Evolutionary conservation across 2,888 invertebrate species (phyloP).

Genomic region (Polydrusus cervinus): DNA sequence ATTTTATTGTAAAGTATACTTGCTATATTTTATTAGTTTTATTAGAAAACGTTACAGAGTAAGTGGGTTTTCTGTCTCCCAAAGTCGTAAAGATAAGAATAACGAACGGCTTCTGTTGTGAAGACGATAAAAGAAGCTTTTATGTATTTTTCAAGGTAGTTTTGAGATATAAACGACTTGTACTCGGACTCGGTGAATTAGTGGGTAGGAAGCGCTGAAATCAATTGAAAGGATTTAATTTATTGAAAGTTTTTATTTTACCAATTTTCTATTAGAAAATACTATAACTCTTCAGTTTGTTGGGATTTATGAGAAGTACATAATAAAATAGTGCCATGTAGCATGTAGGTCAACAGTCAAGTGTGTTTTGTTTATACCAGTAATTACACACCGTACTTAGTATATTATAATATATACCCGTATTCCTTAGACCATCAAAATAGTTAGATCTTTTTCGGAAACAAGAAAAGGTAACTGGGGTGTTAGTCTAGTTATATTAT

Average conservation of each 20-base stretch:
- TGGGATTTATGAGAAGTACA: too few relatives aligned
- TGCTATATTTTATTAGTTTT: constrained; percentile 38
- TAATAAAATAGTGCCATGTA: too few relatives aligned
- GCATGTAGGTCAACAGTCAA: too few relatives aligned
- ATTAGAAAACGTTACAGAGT: constrained; percentile 35
- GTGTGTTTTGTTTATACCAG: too few relatives aligned
- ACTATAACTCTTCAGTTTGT: too few relatives aligned
- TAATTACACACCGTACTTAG: too few relatives aligned
- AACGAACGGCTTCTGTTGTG: constrained; percentile 50
- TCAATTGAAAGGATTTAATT: constrained; percentile 3
- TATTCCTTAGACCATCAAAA: too few relatives aligned
- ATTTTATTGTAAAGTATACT: constrained; percentile 26
- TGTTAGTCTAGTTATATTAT: too few relatives aligned
- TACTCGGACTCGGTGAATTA: constrained; percentile 17
- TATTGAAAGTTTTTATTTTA: background rate
- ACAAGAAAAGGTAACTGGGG: too few relatives aligned
- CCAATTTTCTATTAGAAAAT: too few relatives aligned
- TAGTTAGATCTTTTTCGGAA: too few relatives aligned
- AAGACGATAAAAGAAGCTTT: constrained; percentile 45
- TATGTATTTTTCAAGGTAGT: constrained; percentile 43
- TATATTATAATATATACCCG: too few relatives aligned
- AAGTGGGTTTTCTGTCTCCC: constrained; percentile 42
- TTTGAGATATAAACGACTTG: constrained; percentile 32
- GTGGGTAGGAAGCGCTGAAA: constrained; percentile 39
- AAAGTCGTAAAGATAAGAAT: constrained; percentile 51